Evolutionary conservation across 2,888 invertebrate species (phyloP), one percentile per base, ranked within the genome.

Genomic region (Labia minor): DNA sequence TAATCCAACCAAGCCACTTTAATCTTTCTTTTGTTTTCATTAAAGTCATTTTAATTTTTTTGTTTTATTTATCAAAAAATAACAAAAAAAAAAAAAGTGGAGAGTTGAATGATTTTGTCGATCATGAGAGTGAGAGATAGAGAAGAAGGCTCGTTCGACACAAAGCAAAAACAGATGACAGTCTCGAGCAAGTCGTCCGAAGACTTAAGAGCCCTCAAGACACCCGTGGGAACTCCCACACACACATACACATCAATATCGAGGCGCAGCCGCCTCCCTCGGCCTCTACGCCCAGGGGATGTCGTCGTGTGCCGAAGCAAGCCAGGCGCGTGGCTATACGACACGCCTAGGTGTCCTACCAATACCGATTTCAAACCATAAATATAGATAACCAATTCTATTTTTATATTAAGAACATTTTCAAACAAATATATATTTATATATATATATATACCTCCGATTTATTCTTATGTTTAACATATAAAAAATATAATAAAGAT

Each of bases 291-390:
- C n/a, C 6, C 6, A n/a, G 49, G 49, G 49, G 49, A 49, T 49
- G 49, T 49, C 49, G 49, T 49, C 49, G 49, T 49, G 49, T 49
- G 49, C 49, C 49, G n/a, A 49, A 3, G 49, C 49, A 49, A 49
- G 49, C 6, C 49, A 14, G 49, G 14, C 49, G 49, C 49, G 49
- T 49, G 49, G 49, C 49, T 49, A 11, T 14, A n/a, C 49, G 16
- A 49, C 49, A 49, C 49, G 49, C 49, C 49, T 49, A 11, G 14
- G n/a, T 16, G 49, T 49, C 14, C 16, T 11, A 11, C 49, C 14
- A 14, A 49, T 16, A 16, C 49, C 49, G 14, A 10, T 49, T 3
- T 14, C 49, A 49, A 11, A 26, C 26, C 26, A 26, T 26, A 26
- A 6, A 26, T 26, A 26, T 8, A 26, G n/a, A n/a, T n/a, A n/a